Conservation (phyloP, 2,113 vertebrate species). For the Siphamia tubifer region DNA sequence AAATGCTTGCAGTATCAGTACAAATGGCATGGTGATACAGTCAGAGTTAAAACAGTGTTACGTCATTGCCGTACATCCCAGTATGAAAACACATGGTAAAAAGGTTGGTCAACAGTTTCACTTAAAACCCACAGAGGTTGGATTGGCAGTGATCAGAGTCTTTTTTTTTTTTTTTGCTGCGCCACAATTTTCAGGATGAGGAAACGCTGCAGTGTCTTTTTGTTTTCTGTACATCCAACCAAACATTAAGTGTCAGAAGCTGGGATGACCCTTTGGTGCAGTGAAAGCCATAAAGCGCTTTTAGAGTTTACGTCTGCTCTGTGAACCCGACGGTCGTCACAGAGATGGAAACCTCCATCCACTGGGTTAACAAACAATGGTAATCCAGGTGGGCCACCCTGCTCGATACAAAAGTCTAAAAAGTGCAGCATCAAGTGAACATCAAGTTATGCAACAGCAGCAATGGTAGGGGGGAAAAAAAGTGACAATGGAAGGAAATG, state of each 20-base stretch:
- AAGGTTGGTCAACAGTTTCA: constrained; percentile 27
- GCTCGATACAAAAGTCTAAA: constrained; percentile 75
- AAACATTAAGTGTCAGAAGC: constrained; percentile 50
- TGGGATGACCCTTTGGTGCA: constrained; percentile 54
- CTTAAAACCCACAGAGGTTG: constrained; percentile 26
- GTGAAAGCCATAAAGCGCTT: constrained; percentile 55
- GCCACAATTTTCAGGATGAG: constrained; percentile 23
- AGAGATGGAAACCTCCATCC: constrained; percentile 76
- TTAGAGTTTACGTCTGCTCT: constrained; percentile 66
- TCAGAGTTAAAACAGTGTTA: constrained; percentile 18
- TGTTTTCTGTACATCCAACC: constrained; percentile 39
- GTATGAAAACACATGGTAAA: constrained; percentile 10
- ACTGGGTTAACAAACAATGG: constrained; percentile 75
- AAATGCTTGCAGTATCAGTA: constrained; percentile 13
- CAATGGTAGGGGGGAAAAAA: background rate
- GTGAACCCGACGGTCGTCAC: constrained; percentile 68
- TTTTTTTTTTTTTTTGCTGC: constrained; percentile 5
- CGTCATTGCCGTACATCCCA: constrained; percentile 21
- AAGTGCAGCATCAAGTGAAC: constrained; percentile 40
- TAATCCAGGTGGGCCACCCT: constrained; percentile 75
- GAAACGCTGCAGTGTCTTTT: constrained; percentile 41
- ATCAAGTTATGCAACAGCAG: background rate
- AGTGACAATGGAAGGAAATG: constrained; percentile 29
- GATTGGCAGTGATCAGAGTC: constrained; percentile 30
- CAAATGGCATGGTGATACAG: constrained; percentile 28